Conservation (phyloP, 2,888 invertebrate species). For the Erannis defoliaria region DNA sequence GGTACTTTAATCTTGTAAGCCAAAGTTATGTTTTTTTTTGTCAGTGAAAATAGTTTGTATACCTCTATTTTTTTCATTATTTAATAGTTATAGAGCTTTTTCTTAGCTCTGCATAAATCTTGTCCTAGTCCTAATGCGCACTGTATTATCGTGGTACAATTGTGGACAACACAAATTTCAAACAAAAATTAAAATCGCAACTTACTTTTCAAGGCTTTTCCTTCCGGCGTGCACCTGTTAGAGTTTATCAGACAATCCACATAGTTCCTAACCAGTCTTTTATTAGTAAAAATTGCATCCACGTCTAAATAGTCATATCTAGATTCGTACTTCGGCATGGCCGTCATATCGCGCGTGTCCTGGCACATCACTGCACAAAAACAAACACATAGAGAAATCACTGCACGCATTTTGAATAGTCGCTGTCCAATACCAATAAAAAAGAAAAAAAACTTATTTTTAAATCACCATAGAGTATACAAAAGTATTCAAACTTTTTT, state of each 20-base stretch:
- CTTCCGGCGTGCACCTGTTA: conserved; percentile 91
- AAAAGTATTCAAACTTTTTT: not conserved
- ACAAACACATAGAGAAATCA: conserved; percentile 67
- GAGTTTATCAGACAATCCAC: conserved; percentile 89
- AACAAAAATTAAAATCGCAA: conserved; percentile 48
- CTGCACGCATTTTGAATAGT: conserved; percentile 64
- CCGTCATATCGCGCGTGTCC: conserved; percentile 65
- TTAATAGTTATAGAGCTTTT: no score
- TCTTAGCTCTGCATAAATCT: no score
- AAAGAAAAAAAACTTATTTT: conserved; percentile 4
- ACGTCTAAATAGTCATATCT: conserved; percentile 91
- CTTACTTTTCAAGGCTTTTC: conserved; percentile 91
- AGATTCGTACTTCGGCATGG: conserved; percentile 79
- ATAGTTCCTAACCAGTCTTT: conserved; percentile 90
- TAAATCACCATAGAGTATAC: not conserved
- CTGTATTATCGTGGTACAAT: no score
- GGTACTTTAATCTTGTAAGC: no score
- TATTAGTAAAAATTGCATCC: conserved; percentile 89
- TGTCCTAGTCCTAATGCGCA: no score
- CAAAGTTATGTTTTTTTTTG: no score
- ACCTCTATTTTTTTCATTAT: no score
- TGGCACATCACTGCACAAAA: conserved; percentile 65
- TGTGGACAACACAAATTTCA: not conserved
- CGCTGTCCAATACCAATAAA: conserved; percentile 28
- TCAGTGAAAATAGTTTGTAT: no score